Conservation (phyloP, 2,888 invertebrate species). For the Trichopoda pennipes region DNA sequence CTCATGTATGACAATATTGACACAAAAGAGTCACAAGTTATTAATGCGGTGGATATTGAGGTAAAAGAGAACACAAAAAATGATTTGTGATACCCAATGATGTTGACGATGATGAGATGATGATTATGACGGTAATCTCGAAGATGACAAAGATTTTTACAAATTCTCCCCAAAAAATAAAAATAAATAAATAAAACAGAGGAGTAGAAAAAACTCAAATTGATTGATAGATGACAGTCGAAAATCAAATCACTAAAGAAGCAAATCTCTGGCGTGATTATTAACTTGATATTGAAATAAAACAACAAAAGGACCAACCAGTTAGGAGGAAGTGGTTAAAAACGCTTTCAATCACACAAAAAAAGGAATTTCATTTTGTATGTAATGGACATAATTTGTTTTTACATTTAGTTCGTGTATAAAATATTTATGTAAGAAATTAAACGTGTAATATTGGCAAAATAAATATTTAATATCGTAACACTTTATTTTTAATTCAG, state of each 20-base stretch:
- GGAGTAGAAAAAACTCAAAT: slow-evolving; percentile 14
- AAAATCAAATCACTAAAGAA: slow-evolving; percentile 32
- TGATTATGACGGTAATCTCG: slow-evolving; percentile 48
- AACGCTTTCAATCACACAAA: background rate
- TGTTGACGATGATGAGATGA: slow-evolving; percentile 16
- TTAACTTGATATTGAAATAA: slow-evolving; percentile 50
- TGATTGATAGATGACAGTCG: slow-evolving; percentile 65
- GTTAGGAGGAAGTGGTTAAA: background rate
- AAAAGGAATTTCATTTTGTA: too few relatives aligned
- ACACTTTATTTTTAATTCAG: background rate
- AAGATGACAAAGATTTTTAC: slow-evolving; percentile 43
- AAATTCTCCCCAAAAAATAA: background rate
- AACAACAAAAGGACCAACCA: background rate
- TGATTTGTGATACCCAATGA: slow-evolving; percentile 56
- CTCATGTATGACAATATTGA: slow-evolving; percentile 66
- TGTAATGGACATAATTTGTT: too few relatives aligned
- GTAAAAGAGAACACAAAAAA: slow-evolving; percentile 58
- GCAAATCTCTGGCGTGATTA: slow-evolving; percentile 56
- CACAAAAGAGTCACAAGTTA: slow-evolving; percentile 67
- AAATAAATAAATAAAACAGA: background rate
- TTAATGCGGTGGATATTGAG: slow-evolving; percentile 68
- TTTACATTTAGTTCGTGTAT: too few relatives aligned
- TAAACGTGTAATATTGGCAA: too few relatives aligned
- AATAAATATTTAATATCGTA: too few relatives aligned
- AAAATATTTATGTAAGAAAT: background rate